Base-by-base conservation (phyloP, 2,113 vertebrate genomes). In the Neolamprologus sp. region DNA sequence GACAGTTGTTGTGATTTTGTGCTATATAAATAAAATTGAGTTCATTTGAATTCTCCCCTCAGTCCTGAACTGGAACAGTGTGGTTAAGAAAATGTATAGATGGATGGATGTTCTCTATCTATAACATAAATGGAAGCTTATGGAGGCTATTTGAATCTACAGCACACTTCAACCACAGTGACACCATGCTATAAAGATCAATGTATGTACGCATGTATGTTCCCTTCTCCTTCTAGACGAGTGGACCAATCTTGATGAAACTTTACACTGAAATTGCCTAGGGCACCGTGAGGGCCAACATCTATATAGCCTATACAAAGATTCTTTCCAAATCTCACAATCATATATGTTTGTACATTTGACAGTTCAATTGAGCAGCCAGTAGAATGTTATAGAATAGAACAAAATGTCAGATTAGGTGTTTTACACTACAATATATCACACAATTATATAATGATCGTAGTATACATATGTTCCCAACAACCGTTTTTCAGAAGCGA, bases 301-400 rank as follows among this genome's bases (percentile, higher is more conserved):
- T 40, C 33, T 68, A 68, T 40, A 68, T 8, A 21, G 19, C 33
- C 7, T 21, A 40, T 68, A 8, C 63, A 68, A 68, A 21, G 13
- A 13, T 65, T 37, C 0, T 0, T 40, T 68, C 33, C 19, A 68
- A 5, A 68, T 68, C 35, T 37, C 0, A 68, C 4, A 68, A 14
- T 40, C 63, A 8, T 68, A 68, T 40, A 68, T 21, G 40, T 40
- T 68, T 68, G 63, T 14, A 68, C 19, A 68, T 68, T 40, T 40
- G 63, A 68, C 35, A 40, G 11, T 14, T 68, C 11, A 68, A 40
- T 21, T 40, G 4, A 68, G 11, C 19, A 68, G 19, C 63, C 33
- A 0, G 19, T 68, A 21, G 33, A 68, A 68, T 68, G 60, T n/a
- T 3, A 68, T 68, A 13, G 33, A 21, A 0, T 5, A 0, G 33